Conservation (phyloP, 2,888 invertebrate genomes). For the Xylota segnis region DNA sequence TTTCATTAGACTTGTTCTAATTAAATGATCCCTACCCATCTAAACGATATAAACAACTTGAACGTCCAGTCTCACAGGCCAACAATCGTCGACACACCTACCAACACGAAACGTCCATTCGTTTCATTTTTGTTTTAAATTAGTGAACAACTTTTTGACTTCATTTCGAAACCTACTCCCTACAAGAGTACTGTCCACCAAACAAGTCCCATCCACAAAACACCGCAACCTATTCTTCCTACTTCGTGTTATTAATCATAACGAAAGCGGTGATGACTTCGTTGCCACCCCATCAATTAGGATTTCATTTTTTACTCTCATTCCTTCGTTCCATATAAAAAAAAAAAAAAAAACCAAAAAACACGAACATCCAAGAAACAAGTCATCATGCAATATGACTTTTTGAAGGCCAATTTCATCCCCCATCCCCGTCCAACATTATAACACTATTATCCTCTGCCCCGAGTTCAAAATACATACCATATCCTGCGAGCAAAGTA, state of each 20-base stretch:
- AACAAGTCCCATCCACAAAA: conserved; percentile 18
- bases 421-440: conserved; percentile 47
- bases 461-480: conserved; percentile 7
- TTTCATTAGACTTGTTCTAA: not conserved
- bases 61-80: not conserved
- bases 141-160: not conserved
- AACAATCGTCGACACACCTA: not conserved
- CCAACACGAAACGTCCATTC: not conserved
- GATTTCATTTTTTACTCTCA: conserved; percentile 55
- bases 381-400: conserved; percentile 75
- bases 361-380: conserved; percentile 65
- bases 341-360: conserved; percentile 13
- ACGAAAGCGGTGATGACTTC: conserved; percentile 75
- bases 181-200: conserved; percentile 30
- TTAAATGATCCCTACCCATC: not conserved
- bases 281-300: conserved; percentile 76
- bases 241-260: conserved; percentile 71
- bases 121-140: not conserved
- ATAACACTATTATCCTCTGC: conserved; percentile 62
- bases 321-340: conserved; percentile 45
- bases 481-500: conserved; percentile 28
- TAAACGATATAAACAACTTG: not conserved
- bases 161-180: conserved; percentile 13
- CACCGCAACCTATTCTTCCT: conserved; percentile 31
- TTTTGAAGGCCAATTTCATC: conserved; percentile 61